phyloP scores from a whole-genome alignment of 2,113 vertebrate species.

The Pseudolaguvia tuberculata region DNA sequence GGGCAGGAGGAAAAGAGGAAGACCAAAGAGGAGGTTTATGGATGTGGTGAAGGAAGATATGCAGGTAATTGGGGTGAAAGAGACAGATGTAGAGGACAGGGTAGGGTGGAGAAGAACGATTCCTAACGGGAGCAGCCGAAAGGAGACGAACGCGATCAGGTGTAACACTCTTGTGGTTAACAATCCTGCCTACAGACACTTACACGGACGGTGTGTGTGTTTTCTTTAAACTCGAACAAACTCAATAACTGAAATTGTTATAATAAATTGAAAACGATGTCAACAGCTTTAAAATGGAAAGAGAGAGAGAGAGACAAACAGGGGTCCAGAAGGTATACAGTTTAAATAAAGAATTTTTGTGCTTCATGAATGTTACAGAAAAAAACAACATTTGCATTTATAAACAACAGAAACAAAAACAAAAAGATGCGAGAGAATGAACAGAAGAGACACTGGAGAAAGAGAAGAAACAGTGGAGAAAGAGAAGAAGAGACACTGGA shows the following conservation, averaged over 20 bases:
- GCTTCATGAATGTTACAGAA: constrained; percentile 30
- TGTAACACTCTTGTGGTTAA: not conserved
- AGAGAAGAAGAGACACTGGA: too few species aligned
- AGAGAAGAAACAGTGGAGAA: too few species aligned
- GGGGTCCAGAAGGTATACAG: not conserved
- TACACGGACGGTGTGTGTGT: not conserved
- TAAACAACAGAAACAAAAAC: constrained; percentile 16
- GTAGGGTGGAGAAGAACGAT: too few species aligned
- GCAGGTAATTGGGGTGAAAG: too few species aligned
- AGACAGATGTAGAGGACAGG: too few species aligned
- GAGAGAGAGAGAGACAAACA: not conserved
- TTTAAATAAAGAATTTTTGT: constrained; percentile 18
- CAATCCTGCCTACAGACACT: not conserved
- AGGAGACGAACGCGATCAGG: too few species aligned
- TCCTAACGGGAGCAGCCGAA: too few species aligned
- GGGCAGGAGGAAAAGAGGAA: too few species aligned
- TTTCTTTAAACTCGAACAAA: constrained; percentile 2
- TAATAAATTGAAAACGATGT: constrained; percentile 53
- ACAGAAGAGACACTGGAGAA: constrained; percentile 37
- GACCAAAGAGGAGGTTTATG: too few species aligned
- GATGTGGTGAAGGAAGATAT: too few species aligned
- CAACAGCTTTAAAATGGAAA: constrained; percentile 32
- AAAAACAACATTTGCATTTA: constrained; percentile 10
- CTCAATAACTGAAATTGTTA: constrained; percentile 50
- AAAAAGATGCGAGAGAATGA: constrained; percentile 13